Conservation (phyloP, 1,140 invertebrate species). For the Anastrepha ludens region DNA sequence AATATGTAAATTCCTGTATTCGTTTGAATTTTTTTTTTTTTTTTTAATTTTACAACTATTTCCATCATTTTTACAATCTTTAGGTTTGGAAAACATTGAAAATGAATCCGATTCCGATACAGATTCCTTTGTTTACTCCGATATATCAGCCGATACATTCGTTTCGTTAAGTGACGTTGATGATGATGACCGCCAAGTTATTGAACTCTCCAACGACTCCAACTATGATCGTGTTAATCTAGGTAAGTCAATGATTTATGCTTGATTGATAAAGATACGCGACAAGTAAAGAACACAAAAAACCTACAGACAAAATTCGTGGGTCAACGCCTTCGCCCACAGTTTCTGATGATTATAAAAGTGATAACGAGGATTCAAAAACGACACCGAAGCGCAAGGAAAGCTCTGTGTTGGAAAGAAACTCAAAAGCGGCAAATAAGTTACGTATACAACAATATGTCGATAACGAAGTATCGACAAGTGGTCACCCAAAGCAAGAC, state of each 20-base stretch:
- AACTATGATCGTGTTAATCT: slow-evolving; percentile 46
- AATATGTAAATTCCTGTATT: slow-evolving; percentile 14
- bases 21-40: too few relatives aligned
- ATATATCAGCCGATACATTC: slow-evolving; percentile 55
- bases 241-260: slow-evolving; percentile 7
- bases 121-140: slow-evolving; percentile 52
- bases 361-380: slow-evolving; percentile 29
- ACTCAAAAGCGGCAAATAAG: neutral
- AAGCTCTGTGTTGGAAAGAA: slow-evolving; percentile 28
- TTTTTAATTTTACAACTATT: neutral
- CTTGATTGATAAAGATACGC: neutral
- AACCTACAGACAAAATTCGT: slow-evolving; percentile 51
- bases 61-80: neutral
- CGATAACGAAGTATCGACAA: neutral
- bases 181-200: slow-evolving; percentile 48
- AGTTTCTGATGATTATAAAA: slow-evolving; percentile 45
- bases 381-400: neutral
- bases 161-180: slow-evolving; percentile 54
- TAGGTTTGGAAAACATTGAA: slow-evolving; percentile 54
- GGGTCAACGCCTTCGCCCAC: slow-evolving; percentile 46
- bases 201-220: slow-evolving; percentile 32
- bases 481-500: neutral
- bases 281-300: slow-evolving; percentile 31
- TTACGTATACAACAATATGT: neutral
- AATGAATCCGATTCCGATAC: slow-evolving; percentile 40